A percentile compares a stretch with the other conserved stretches of the same genome.
Conservation (phyloP, 2,113 vertebrate species). For the Polypterus senegalus region DNA sequence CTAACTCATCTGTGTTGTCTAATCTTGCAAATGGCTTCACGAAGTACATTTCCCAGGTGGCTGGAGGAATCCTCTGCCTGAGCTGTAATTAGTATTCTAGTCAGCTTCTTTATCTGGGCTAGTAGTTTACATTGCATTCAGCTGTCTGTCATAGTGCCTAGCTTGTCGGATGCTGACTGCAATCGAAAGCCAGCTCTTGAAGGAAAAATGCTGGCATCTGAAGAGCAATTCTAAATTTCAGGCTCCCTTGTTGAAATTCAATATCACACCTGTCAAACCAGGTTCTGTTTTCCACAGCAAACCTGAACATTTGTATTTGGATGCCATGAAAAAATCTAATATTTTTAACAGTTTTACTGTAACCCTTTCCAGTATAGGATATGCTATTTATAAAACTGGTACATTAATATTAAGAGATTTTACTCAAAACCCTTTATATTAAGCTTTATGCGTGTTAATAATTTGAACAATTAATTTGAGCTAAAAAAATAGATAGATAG, state of each 20-base stretch:
- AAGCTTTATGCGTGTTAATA: too few relatives aligned
- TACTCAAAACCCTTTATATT: too few relatives aligned
- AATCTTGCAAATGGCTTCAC: not conserved
- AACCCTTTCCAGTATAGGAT: too few relatives aligned
- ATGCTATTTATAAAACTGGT: too few relatives aligned
- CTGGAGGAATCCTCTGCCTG: not conserved
- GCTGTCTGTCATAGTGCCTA: slow-evolving; percentile 1
- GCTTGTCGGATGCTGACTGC: not conserved
- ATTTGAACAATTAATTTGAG: too few relatives aligned
- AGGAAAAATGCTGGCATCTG: not conserved
- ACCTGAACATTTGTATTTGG: too few relatives aligned
- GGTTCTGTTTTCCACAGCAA: too few relatives aligned
- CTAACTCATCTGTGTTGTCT: not conserved
- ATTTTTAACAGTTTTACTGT: too few relatives aligned
- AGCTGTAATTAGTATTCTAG: not conserved
- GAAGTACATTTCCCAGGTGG: not conserved
- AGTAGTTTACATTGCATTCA: slow-evolving; percentile 2
- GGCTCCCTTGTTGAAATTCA: not conserved
- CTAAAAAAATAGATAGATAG: too few relatives aligned
- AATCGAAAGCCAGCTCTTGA: not conserved
- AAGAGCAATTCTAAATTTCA: not conserved
- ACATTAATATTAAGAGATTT: too few relatives aligned
- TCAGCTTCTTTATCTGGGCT: slow-evolving; percentile 3
- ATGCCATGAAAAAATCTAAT: too few relatives aligned
- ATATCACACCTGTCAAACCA: not conserved